These are phyloP conservation scores for Dolichoris vasculosae DNA, from an alignment of 1,140 invertebrate species.

Conservation along the genomic window DNA sequence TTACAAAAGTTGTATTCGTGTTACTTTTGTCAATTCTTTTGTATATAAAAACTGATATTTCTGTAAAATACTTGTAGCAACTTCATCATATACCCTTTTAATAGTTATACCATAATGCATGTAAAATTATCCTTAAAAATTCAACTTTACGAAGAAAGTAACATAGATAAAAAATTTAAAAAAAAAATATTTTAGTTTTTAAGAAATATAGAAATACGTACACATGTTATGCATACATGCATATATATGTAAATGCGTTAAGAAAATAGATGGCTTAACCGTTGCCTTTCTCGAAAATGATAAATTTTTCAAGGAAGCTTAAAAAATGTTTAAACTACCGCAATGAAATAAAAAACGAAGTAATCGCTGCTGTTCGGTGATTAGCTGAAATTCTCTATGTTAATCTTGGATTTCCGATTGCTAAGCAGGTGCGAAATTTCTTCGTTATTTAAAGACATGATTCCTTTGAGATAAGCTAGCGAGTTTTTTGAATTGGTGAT, in stretches of 20 bases:
- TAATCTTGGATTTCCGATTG: conserved; percentile 11
- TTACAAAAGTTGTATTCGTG: conserved; percentile 44
- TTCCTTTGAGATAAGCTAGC: conserved; percentile 55
- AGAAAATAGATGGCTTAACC: not conserved
- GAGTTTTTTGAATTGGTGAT: conserved; percentile 60
- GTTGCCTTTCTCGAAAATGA: not conserved
- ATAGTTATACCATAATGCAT: conserved; percentile 24
- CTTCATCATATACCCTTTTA: conserved; percentile 31
- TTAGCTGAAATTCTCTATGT: not conserved
- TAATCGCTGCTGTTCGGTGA: not conserved
- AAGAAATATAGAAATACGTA: not conserved
- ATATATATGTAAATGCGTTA: no score
- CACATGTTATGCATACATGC: no score
- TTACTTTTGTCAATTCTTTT: conserved; percentile 44
- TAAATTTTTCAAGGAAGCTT: not conserved
- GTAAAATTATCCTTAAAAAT: not conserved
- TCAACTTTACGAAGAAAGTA: not conserved
- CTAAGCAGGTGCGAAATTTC: conserved; percentile 1
- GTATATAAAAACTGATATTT: conserved; percentile 52
- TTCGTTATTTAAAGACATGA: conserved; percentile 20
- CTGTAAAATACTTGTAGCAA: conserved; percentile 41
- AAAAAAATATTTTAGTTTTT: not conserved
- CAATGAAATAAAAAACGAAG: not conserved
- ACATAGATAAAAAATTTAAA: conserved; percentile 10
- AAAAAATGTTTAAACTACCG: not conserved